Percentiles rank a stretch among this genome's conserved stretches.
Evolutionary conservation across 2,888 invertebrate genomes (phyloP).

Genomic region (Lithophane socia): DNA sequence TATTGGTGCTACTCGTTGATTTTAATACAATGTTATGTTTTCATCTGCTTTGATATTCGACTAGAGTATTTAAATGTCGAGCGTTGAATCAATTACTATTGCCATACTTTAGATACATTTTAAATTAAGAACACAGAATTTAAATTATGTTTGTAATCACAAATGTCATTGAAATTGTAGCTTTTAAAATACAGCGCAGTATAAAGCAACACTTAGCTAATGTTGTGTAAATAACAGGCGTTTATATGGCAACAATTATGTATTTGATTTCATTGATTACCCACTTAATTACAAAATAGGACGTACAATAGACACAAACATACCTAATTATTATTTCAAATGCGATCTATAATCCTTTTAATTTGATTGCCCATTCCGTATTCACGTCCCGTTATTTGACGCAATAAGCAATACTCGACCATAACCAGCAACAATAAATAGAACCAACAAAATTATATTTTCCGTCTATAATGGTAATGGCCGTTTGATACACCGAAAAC

Average conservation of each 20-base stretch:
- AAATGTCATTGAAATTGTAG: slow-evolving; percentile 43
- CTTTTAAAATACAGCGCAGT: slow-evolving; percentile 48
- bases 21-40: slow-evolving; percentile 64
- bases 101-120: slow-evolving; percentile 26
- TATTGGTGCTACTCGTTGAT: slow-evolving; percentile 69
- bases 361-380: slow-evolving; percentile 66
- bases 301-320: slow-evolving; percentile 53
- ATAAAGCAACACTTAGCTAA: slow-evolving; percentile 22
- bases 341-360: slow-evolving; percentile 66
- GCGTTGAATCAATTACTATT: slow-evolving; percentile 16
- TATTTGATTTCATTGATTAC: slow-evolving; percentile 64
- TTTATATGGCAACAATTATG: slow-evolving; percentile 64
- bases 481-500: slow-evolving; percentile 77
- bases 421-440: slow-evolving; percentile 53
- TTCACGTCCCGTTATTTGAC: slow-evolving; percentile 62
- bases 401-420: slow-evolving; percentile 57
- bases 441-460: slow-evolving; percentile 72
- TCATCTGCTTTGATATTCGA: slow-evolving; percentile 50
- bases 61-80: slow-evolving; percentile 14
- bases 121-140: slow-evolving; percentile 18
- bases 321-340: slow-evolving; percentile 65
- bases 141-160: slow-evolving; percentile 46
- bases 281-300: slow-evolving; percentile 69
- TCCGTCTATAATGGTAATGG: slow-evolving; percentile 75
- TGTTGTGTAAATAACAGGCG: slow-evolving; percentile 55